Percentiles rank a stretch among this genome's conserved stretches.
Evolutionary conservation across 2,113 vertebrate genomes (phyloP).

Genomic region (Stictonetta naevosa): DNA sequence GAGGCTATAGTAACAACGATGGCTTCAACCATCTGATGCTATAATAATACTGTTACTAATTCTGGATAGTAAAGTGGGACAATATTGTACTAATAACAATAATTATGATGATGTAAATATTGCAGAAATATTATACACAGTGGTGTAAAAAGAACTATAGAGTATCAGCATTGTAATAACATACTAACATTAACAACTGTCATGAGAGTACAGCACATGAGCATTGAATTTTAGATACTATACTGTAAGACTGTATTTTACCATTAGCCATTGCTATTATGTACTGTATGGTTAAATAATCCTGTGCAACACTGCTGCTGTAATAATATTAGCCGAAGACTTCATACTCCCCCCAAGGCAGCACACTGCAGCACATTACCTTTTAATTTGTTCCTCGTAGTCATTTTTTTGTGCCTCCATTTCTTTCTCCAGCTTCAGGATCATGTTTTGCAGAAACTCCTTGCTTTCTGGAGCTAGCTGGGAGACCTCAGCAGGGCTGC

Average conservation of each 20-base stretch:
- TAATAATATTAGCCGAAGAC: fast-evolving
- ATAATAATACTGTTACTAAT: neutral
- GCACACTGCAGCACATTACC: constrained; percentile 32
- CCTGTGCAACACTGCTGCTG: neutral
- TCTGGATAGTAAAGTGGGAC: neutral
- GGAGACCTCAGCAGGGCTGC: constrained; percentile 22
- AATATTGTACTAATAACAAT: neutral
- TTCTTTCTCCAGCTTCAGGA: constrained; percentile 61
- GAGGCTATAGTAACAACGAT: neutral
- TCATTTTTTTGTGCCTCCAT: constrained; percentile 64
- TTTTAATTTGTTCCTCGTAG: constrained; percentile 74
- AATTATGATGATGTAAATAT: neutral
- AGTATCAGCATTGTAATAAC: neutral
- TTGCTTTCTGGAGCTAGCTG: constrained; percentile 14
- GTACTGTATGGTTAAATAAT: fast-evolving
- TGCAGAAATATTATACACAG: neutral
- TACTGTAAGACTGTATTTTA: fast-evolving
- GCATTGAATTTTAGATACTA: neutral
- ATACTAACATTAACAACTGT: neutral
- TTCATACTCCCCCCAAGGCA: neutral
- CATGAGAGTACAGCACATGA: neutral
- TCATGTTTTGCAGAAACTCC: constrained; percentile 42
- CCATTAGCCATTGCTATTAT: fast-evolving
- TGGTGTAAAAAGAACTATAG: neutral
- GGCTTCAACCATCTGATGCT: neutral